A percentile compares a stretch with the other conserved stretches of the same genome.
Conservation (phyloP, 2,113 vertebrate species). For the Tyto alba region DNA sequence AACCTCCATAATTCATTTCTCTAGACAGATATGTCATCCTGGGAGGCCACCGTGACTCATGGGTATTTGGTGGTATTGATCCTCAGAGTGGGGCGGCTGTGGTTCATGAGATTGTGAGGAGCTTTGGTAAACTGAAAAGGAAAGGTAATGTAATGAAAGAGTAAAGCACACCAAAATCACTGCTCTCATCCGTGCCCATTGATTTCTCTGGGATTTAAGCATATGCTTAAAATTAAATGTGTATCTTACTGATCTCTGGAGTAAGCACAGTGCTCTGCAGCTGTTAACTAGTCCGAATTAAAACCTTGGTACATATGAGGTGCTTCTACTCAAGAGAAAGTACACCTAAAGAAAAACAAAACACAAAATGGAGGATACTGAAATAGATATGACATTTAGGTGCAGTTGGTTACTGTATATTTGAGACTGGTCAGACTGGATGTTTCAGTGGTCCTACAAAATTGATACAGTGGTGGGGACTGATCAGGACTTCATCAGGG, state of each 20-base stretch:
- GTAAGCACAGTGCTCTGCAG: neutral
- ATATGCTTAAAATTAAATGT: neutral
- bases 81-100: conserved; percentile 90
- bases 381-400: neutral
- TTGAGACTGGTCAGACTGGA: neutral
- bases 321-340: neutral
- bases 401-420: neutral
- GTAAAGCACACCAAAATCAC: neutral
- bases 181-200: neutral
- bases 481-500: neutral
- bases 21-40: conserved; percentile 93
- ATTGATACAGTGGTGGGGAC: neutral
- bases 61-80: conserved; percentile 96
- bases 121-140: conserved; percentile 78
- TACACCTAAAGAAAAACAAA: neutral
- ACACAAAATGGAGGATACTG: neutral
- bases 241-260: neutral
- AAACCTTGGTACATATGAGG: neutral
- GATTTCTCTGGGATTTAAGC: neutral
- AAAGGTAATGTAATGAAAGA: conserved; percentile 70
- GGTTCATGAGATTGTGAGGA: conserved; percentile 88
- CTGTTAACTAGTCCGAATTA: neutral
- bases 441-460: neutral
- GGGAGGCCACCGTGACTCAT: conserved; percentile 92
- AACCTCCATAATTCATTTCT: neutral